These are phyloP conservation scores for Artibeus jamaicensis DNA, from an alignment of 2,797 vertebrate species.

Conservation along the genomic window DNA sequence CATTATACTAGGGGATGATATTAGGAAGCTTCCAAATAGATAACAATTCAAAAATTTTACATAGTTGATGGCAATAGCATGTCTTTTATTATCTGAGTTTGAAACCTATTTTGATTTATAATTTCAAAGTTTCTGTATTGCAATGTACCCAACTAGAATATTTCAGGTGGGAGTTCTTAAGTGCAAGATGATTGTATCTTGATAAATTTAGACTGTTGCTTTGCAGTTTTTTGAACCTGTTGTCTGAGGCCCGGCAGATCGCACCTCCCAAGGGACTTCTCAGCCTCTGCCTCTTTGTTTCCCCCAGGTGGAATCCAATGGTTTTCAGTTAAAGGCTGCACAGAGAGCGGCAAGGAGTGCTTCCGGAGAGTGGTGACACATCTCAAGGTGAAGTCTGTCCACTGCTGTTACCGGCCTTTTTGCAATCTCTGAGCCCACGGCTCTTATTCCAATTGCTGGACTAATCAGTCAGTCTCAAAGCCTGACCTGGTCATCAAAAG, in stretches of 20 bases:
- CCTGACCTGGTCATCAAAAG: neutral
- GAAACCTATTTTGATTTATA: neutral
- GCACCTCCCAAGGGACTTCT: neutral
- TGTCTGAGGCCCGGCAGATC: neutral
- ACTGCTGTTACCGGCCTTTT: conserved; percentile 48
- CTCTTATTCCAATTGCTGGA: neutral
- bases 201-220: neutral
- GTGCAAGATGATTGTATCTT: neutral
- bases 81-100: neutral
- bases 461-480: neutral
- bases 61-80: neutral
- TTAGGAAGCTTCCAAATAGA: neutral
- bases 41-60: neutral
- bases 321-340: conserved; percentile 59
- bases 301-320: conserved; percentile 64
- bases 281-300: neutral
- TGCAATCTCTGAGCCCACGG: conserved; percentile 64
- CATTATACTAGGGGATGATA: neutral
- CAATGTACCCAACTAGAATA: neutral
- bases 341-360: neutral
- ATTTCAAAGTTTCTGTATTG: neutral
- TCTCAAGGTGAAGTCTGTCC: rapidly evolving
- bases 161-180: neutral
- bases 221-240: neutral
- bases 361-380: neutral